phyloP scores from a whole-genome alignment of 2,797 vertebrate genomes.

The Spinibarbus caldwelli region DNA sequence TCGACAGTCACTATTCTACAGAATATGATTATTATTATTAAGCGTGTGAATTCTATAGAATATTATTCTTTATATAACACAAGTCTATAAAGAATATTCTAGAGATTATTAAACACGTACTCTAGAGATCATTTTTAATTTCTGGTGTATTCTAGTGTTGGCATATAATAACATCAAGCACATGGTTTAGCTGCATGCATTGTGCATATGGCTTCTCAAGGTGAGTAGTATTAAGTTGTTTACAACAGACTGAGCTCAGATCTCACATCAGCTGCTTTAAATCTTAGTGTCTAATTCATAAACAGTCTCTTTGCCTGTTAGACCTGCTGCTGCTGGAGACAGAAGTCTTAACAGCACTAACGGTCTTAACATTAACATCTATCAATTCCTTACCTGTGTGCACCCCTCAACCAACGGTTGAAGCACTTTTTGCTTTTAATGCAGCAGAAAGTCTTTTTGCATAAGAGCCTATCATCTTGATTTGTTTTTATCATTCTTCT shows the following conservation, averaged over 20 bases:
- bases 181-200: neutral
- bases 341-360: neutral
- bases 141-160: neutral
- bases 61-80: neutral
- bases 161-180: neutral
- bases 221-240: constrained; percentile 32
- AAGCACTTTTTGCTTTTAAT: neutral
- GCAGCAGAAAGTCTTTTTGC: neutral
- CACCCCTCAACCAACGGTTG: neutral
- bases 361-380: neutral
- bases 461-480: neutral
- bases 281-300: neutral
- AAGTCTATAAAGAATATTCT: neutral
- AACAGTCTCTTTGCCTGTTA: neutral
- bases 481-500: neutral
- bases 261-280: constrained; percentile 32
- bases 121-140: neutral
- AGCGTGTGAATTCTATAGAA: neutral
- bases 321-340: neutral
- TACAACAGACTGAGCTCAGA: constrained; percentile 29
- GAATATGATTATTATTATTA: neutral
- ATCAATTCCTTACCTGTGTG: neutral
- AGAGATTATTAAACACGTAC: neutral
- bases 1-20: neutral
- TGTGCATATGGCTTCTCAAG: neutral